These are phyloP conservation scores for Endotricha flammealis DNA, from an alignment of 2,888 invertebrate genomes.

Conservation along the genomic window DNA sequence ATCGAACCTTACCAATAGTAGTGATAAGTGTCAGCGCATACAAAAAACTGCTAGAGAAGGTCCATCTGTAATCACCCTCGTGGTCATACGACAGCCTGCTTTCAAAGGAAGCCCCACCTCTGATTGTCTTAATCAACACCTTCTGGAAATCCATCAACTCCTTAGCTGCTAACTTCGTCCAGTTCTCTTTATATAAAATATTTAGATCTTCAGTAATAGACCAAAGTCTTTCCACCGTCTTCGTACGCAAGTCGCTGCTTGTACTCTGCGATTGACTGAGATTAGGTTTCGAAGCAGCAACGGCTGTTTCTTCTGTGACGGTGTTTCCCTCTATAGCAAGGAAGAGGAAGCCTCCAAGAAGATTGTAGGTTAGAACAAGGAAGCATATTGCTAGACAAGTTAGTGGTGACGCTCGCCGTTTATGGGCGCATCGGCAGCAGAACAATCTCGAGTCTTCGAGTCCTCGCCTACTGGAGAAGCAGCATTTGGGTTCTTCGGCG, in stretches of 20 bases:
- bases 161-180: slow-evolving; percentile 92
- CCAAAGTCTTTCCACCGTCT: slow-evolving; percentile 89
- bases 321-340: slow-evolving; percentile 87
- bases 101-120: slow-evolving; percentile 54
- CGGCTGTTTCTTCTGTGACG: slow-evolving; percentile 76
- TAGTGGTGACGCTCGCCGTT: slow-evolving; percentile 77
- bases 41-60: slow-evolving; percentile 93
- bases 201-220: slow-evolving; percentile 92
- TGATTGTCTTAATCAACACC: slow-evolving; percentile 69
- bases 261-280: slow-evolving; percentile 74
- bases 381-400: slow-evolving; percentile 90
- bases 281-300: slow-evolving; percentile 81
- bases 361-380: slow-evolving; percentile 93
- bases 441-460: slow-evolving; percentile 30
- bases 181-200: slow-evolving; percentile 93
- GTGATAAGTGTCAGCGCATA: slow-evolving; percentile 96
- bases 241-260: slow-evolving; percentile 79
- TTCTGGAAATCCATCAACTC: slow-evolving; percentile 92
- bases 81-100: slow-evolving; percentile 36
- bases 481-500: slow-evolving; percentile 34
- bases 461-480: slow-evolving; percentile 26
- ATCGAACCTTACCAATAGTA: slow-evolving; percentile 88
- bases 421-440: slow-evolving; percentile 71
- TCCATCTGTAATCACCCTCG: slow-evolving; percentile 85
- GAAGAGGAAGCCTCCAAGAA: slow-evolving; percentile 94